Conservation (phyloP, 2,797 vertebrate genomes). For the Peromyscus aztecus region DNA sequence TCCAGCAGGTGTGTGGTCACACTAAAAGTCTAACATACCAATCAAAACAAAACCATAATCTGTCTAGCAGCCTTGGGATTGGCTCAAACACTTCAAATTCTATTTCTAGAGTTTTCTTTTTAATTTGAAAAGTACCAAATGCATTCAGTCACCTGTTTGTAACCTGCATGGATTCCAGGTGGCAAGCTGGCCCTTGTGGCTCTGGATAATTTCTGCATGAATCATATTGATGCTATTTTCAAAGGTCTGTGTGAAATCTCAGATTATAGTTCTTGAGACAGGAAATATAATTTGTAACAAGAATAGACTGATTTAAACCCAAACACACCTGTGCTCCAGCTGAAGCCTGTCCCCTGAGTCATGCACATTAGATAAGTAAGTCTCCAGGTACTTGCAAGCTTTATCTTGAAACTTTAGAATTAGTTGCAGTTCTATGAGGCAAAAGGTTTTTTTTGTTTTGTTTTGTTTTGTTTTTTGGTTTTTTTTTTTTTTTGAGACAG, state of each 20-base stretch:
- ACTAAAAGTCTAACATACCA: not conserved
- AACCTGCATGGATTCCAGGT: not conserved
- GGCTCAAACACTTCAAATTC: not conserved
- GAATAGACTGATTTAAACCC: constrained; percentile 55
- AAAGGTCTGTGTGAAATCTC: constrained; percentile 39
- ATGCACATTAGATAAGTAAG: not conserved
- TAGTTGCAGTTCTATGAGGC: constrained; percentile 2
- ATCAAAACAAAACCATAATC: constrained; percentile 5
- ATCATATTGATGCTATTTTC: constrained; percentile 35
- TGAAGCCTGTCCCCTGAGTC: not conserved
- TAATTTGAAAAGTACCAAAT: constrained; percentile 19
- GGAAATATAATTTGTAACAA: constrained; percentile 54
- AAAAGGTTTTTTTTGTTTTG: constrained; percentile 63
- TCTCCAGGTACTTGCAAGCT: not conserved
- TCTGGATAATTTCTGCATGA: constrained; percentile 51
- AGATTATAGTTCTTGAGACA: constrained; percentile 60
- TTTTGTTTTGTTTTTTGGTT: too few species aligned
- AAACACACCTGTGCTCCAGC: constrained; percentile 62
- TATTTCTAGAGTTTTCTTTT: constrained; percentile 53
- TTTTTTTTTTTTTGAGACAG: too few species aligned
- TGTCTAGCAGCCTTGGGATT: not conserved
- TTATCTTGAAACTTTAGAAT: not conserved
- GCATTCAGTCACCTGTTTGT: not conserved
- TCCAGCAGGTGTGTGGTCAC: not conserved
- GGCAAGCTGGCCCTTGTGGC: constrained; percentile 17